A percentile compares a stretch with the other conserved stretches of the same genome.
phyloP scores from a whole-genome alignment of 2,888 invertebrate genomes.

The Ditula angustiorana region DNA sequence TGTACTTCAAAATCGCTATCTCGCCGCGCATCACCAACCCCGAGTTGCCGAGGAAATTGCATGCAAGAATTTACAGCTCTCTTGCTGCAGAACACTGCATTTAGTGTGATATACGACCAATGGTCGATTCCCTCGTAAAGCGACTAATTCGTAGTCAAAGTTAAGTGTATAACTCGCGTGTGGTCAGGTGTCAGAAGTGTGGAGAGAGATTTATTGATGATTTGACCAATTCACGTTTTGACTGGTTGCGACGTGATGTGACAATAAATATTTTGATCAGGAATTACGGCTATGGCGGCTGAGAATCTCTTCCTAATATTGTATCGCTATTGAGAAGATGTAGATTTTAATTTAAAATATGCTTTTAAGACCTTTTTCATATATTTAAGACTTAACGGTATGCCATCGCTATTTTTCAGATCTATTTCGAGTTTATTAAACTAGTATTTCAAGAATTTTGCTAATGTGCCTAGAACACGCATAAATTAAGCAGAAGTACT shows the following conservation, averaged over 20 bases:
- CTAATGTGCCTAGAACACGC: no score
- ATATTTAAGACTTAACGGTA: no score
- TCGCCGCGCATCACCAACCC: constrained; percentile 31
- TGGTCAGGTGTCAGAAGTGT: constrained; percentile 16
- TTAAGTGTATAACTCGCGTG: constrained; percentile 21
- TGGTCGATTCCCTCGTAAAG: constrained; percentile 26
- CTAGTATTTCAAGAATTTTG: no score
- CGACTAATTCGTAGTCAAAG: constrained; percentile 32
- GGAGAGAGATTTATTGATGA: constrained; percentile 27
- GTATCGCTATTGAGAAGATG: no score
- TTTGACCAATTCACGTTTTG: constrained; percentile 22
- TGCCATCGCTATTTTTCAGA: no score
- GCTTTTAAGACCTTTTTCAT: no score
- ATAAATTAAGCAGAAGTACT: no score
- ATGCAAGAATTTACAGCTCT: constrained; percentile 41
- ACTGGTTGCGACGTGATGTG: constrained; percentile 15
- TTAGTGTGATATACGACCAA: constrained; percentile 34
- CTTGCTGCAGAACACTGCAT: constrained; percentile 36
- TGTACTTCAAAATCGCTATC: constrained; percentile 4
- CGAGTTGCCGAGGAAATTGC: constrained; percentile 42
- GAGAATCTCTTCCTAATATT: no score
- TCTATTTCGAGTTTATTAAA: no score
- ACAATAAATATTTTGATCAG: constrained; percentile 11
- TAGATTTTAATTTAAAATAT: no score
- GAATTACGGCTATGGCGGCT: no score